Percentiles rank a stretch among this genome's conserved stretches.
Conservation (phyloP, 2,797 vertebrate species). For the Echiichthys vipera region DNA sequence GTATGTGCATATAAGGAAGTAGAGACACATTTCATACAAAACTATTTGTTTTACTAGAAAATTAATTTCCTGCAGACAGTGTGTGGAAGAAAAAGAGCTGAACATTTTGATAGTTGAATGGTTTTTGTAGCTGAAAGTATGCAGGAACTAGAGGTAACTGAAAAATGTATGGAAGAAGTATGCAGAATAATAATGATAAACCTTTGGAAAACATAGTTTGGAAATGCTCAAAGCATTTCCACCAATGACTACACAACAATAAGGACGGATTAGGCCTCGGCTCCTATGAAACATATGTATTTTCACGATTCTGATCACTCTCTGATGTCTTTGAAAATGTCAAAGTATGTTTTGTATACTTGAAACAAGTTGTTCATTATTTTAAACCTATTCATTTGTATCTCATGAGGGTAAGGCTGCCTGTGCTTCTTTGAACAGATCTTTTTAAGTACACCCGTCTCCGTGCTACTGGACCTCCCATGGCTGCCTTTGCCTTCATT, state of each 20-base stretch:
- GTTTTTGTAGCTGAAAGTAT: too few relatives aligned
- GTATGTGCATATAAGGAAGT: background rate
- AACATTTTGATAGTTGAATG: too few relatives aligned
- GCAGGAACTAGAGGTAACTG: too few relatives aligned
- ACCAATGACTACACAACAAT: background rate
- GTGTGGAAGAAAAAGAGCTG: too few relatives aligned
- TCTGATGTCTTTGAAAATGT: background rate
- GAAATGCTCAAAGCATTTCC: too few relatives aligned
- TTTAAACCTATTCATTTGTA: conserved; percentile 17
- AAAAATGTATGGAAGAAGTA: too few relatives aligned
- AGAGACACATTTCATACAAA: too few relatives aligned
- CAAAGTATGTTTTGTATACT: background rate
- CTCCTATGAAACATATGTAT: background rate
- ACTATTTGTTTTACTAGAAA: background rate
- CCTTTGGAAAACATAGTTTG: too few relatives aligned
- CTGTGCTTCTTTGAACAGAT: conserved; percentile 51
- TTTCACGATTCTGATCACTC: conserved; percentile 4
- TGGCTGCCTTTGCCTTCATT: conserved; percentile 83
- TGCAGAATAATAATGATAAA: too few relatives aligned
- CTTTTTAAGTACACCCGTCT: conserved; percentile 48
- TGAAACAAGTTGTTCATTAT: conserved; percentile 1
- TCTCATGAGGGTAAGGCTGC: conserved; percentile 7
- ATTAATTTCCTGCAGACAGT: too few relatives aligned
- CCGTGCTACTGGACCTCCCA: conserved; percentile 69
- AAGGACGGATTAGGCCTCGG: background rate